phyloP scores from a whole-genome alignment of 2,113 vertebrate species.

The human region DNA sequence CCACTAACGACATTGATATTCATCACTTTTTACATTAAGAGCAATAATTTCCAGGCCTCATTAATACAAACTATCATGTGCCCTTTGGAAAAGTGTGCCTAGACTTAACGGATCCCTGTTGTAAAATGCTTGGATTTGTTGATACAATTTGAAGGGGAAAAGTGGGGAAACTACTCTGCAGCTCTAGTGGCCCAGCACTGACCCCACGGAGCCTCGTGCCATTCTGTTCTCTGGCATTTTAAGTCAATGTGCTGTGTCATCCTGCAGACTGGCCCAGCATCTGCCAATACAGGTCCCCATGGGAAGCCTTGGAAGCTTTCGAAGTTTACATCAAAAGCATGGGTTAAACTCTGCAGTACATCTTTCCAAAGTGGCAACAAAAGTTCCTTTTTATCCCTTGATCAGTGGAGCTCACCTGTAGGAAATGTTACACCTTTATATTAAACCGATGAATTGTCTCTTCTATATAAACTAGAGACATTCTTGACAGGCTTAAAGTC shows the following conservation, averaged over 20 bases:
- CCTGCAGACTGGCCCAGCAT: conserved; percentile 52
- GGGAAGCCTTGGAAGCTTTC: conserved; percentile 82
- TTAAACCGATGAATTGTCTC: conserved; percentile 82
- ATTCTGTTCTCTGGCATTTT: conserved; percentile 9
- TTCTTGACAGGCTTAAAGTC: conserved; percentile 84
- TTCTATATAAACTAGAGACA: conserved; percentile 82
- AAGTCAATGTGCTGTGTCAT: conserved; percentile 29
- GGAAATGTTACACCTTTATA: conserved; percentile 87
- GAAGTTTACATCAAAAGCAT: conserved; percentile 86
- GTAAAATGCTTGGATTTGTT: fast-evolving
- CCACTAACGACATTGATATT: fast-evolving
- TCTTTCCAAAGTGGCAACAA: conserved; percentile 85
- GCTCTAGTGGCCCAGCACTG: background rate
- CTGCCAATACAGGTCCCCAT: conserved; percentile 68
- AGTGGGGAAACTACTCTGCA: background rate
- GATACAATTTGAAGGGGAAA: background rate
- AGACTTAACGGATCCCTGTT: background rate
- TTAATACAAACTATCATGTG: fast-evolving
- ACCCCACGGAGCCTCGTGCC: background rate
- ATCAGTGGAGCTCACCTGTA: conserved; percentile 84
- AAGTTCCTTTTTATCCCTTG: conserved; percentile 86
- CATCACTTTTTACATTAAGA: background rate
- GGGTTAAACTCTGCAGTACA: conserved; percentile 83
- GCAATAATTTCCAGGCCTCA: fast-evolving
- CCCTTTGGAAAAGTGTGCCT: background rate